phyloP scores from a whole-genome alignment of 2,888 invertebrate genomes.

The Dynastes tityus region DNA sequence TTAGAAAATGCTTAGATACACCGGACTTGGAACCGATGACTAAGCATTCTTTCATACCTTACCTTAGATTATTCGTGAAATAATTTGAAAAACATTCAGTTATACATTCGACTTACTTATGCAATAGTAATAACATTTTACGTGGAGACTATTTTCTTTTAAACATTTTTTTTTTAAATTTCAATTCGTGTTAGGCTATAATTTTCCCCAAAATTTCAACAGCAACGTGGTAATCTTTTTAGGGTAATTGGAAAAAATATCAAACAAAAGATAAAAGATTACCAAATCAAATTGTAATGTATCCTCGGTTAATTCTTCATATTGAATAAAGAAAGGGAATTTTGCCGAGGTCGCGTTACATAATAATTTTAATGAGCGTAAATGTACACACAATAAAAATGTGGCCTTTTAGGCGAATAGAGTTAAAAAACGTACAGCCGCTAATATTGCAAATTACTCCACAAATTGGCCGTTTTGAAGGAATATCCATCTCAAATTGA shows the following conservation, averaged over 20 bases:
- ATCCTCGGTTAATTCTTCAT: conserved; percentile 8
- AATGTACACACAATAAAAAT: conserved; percentile 4
- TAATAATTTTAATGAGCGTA: conserved; percentile 9
- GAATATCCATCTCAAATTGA: no score
- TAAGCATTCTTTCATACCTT: neutral
- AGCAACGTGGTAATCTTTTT: no score
- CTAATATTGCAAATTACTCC: neutral
- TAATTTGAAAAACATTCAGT: neutral
- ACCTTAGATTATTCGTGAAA: neutral
- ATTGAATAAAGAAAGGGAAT: conserved; percentile 13
- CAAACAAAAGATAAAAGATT: neutral
- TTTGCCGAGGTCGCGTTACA: conserved; percentile 12
- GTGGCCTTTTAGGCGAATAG: conserved; percentile 9
- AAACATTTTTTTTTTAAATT: neutral
- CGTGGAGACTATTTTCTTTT: neutral
- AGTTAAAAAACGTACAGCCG: neutral
- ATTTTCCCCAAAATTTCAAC: neutral
- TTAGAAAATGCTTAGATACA: conserved; percentile 13
- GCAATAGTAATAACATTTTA: neutral
- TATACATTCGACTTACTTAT: neutral
- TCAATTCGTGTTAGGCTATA: no score
- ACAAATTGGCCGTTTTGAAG: neutral
- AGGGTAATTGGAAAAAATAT: no score
- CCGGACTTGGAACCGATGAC: neutral
- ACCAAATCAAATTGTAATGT: neutral